These are phyloP conservation scores for Myxocyprinus asiaticus DNA, from an alignment of 2,113 vertebrate species.

Conservation along the genomic window DNA sequence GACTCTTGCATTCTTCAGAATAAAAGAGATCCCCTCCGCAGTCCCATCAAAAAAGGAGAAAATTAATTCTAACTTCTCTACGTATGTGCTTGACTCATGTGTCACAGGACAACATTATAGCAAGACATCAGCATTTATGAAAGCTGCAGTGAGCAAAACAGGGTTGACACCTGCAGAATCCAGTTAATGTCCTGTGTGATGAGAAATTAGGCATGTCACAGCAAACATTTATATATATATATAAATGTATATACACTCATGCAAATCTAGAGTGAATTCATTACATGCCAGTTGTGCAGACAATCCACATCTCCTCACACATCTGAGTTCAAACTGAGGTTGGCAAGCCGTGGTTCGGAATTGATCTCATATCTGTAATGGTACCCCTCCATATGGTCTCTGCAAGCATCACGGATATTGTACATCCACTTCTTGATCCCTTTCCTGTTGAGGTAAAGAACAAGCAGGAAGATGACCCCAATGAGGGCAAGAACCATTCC, in stretches of 20 bases:
- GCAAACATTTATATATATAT: slow-evolving; percentile 31
- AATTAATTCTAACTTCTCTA: neutral
- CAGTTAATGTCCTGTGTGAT: slow-evolving; percentile 47
- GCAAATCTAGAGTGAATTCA: slow-evolving; percentile 72
- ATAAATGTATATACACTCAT: slow-evolving; percentile 75
- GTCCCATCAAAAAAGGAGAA: slow-evolving; percentile 20
- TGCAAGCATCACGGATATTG: slow-evolving; percentile 95
- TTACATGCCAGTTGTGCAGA: slow-evolving; percentile 56
- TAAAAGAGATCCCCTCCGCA: slow-evolving; percentile 12
- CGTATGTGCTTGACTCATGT: slow-evolving; percentile 69
- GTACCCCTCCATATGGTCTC: slow-evolving; percentile 99
- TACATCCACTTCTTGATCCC: slow-evolving; percentile 98
- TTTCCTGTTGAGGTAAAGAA: slow-evolving; percentile 96
- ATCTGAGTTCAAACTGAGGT: slow-evolving; percentile 93
- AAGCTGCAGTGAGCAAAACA: slow-evolving; percentile 51
- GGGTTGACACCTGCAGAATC: slow-evolving; percentile 54
- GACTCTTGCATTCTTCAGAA: slow-evolving; percentile 20
- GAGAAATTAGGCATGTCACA: slow-evolving; percentile 31
- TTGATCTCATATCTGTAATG: slow-evolving; percentile 98
- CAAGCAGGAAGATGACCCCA: slow-evolving; percentile 94
- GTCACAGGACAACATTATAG: slow-evolving; percentile 65
- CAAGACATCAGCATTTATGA: slow-evolving; percentile 63
- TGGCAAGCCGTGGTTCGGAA: slow-evolving; percentile 90
- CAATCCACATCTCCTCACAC: slow-evolving; percentile 72
- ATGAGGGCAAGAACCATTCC: slow-evolving; percentile 95